Percentiles rank a stretch among this genome's conserved stretches.
phyloP scores from a whole-genome alignment of 92 coral and sea anemone genomes.

The Paramuricea clavata region DNA sequence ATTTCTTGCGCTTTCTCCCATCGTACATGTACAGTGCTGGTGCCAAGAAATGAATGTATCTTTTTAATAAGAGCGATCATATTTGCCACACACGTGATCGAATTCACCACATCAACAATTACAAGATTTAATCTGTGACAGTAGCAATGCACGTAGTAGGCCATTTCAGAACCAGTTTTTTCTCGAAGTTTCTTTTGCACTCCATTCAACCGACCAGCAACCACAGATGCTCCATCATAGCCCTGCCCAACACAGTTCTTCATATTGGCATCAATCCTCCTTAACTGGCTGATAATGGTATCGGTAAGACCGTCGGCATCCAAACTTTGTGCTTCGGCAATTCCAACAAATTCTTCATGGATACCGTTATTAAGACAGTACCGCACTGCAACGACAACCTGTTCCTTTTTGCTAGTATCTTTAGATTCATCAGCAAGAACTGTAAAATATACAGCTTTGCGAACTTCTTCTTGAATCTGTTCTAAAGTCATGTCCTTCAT shows the following conservation, averaged over 20 bases:
- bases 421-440: no score
- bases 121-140: constrained; percentile 2
- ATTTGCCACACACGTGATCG: constrained; percentile 4
- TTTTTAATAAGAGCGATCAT: constrained; percentile 1
- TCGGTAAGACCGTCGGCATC: constrained; percentile 6
- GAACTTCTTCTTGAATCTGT: no score
- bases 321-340: constrained; percentile 28
- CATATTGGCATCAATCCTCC: constrained; percentile 8
- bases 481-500: constrained; percentile 32
- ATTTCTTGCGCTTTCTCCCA: not conserved
- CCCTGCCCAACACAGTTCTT: constrained; percentile 19
- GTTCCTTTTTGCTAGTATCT: no score
- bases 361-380: constrained; percentile 12
- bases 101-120: constrained; percentile 15
- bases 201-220: not conserved
- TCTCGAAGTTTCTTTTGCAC: not conserved
- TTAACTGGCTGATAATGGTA: constrained; percentile 5
- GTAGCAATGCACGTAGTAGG: not conserved
- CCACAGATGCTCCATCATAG: constrained; percentile 15
- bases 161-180: constrained; percentile 8
- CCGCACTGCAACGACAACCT: no score
- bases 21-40: not conserved
- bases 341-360: constrained; percentile 19
- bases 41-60: not conserved
- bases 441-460: no score